Percentiles rank a stretch among this genome's conserved stretches.
Conservation (phyloP, 2,888 invertebrate species). For the Hofmannophila pseudospretella region DNA sequence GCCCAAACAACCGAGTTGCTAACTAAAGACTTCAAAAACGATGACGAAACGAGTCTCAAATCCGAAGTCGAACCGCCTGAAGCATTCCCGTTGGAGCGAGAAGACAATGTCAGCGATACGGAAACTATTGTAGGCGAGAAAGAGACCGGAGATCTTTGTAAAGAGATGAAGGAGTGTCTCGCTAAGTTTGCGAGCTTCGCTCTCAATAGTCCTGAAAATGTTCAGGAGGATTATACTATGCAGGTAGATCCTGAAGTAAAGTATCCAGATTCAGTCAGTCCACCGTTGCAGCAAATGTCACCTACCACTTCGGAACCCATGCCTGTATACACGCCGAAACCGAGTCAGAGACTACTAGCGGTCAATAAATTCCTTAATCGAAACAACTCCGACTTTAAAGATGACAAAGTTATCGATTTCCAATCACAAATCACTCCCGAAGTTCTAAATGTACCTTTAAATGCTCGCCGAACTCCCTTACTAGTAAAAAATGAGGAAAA, state of each 20-base stretch:
- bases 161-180: constrained; percentile 64
- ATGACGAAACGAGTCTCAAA: constrained; percentile 24
- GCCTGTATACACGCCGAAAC: constrained; percentile 51
- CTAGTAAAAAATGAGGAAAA: constrained; percentile 33
- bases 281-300: constrained; percentile 65
- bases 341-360: constrained; percentile 44
- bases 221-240: constrained; percentile 24
- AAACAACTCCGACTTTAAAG: constrained; percentile 20
- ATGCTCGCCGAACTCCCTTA: constrained; percentile 40
- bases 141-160: constrained; percentile 24
- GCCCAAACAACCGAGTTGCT: constrained; percentile 28
- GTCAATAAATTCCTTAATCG: constrained; percentile 49
- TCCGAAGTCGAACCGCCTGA: constrained; percentile 55
- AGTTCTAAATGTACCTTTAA: constrained; percentile 24
- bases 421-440: constrained; percentile 36
- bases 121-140: constrained; percentile 54
- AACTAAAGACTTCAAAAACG: constrained; percentile 21
- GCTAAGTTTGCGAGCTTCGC: constrained; percentile 62
- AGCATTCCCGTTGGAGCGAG: constrained; percentile 54
- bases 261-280: constrained; percentile 62
- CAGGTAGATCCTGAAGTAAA: constrained; percentile 24
- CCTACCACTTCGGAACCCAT: constrained; percentile 52
- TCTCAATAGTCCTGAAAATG: constrained; percentile 32
- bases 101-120: constrained; percentile 50
- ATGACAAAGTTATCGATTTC: constrained; percentile 33